phyloP scores from a whole-genome alignment of 2,113 vertebrate species.

The Ibidorhyncha struthersii region DNA sequence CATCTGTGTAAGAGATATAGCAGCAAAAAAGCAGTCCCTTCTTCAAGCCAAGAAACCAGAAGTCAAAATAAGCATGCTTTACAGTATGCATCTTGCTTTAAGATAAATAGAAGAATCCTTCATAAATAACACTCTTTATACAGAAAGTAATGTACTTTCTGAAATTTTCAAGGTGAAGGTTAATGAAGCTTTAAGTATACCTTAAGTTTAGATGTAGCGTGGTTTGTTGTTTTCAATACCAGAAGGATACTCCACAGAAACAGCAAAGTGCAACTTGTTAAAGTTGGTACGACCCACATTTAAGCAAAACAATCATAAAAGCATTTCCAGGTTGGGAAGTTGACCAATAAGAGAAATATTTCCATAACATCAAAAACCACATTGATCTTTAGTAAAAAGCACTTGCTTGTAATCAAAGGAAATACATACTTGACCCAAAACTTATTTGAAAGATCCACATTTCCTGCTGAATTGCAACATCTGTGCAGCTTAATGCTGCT shows the following conservation, averaged over 20 bases:
- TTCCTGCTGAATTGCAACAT: conserved; percentile 8
- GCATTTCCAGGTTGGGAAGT: not conserved
- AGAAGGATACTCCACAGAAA: not conserved
- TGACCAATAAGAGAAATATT: not conserved
- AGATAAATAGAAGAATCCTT: not conserved
- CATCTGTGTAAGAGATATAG: not conserved
- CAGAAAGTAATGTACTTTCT: not conserved
- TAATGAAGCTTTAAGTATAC: not conserved
- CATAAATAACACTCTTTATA: not conserved
- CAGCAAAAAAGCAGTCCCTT: not conserved
- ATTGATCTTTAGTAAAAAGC: not conserved
- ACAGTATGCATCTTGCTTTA: not conserved
- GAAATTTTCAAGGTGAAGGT: not conserved
- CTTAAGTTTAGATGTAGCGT: not conserved
- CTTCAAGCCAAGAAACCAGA: not conserved
- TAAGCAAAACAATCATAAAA: not conserved
- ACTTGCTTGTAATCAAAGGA: not conserved
- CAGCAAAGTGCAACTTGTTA: not conserved
- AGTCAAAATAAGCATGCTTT: not conserved
- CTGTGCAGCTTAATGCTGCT: not conserved
- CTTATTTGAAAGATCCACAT: not conserved
- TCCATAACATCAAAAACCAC: not conserved
- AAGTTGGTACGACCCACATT: not conserved
- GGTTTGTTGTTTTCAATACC: not conserved
- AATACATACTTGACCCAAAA: conserved; percentile 7